A percentile compares a stretch with the other conserved stretches of the same genome.
Conservation (phyloP, 2,888 invertebrate genomes). For the Ceraclea dissimilis region DNA sequence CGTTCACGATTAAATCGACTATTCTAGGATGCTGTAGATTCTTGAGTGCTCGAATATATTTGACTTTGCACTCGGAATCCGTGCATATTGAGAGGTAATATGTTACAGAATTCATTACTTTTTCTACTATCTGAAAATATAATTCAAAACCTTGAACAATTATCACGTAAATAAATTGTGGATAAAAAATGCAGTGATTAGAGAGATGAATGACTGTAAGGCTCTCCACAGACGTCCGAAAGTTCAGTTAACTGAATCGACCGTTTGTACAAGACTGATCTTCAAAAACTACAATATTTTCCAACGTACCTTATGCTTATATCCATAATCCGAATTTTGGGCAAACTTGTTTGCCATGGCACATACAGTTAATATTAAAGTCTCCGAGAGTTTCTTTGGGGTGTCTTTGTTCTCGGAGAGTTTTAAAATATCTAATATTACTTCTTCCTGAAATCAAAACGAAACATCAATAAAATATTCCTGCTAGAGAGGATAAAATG, state of each 20-base stretch:
- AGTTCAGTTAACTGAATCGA: too few species aligned
- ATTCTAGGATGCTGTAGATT: constrained; percentile 58
- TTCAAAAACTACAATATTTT: too few species aligned
- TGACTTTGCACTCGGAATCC: constrained; percentile 49
- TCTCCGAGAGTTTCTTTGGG: constrained; percentile 57
- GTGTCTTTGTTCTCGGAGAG: constrained; percentile 41
- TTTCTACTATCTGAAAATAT: constrained; percentile 32
- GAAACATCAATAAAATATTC: background rate
- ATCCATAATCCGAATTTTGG: constrained; percentile 28
- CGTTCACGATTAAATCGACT: constrained; percentile 51
- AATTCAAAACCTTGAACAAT: too few species aligned
- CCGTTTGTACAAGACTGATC: too few species aligned
- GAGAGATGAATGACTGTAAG: too few species aligned
- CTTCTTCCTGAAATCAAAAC: constrained; percentile 31
- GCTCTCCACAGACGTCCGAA: too few species aligned
- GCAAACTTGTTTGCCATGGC: constrained; percentile 49
- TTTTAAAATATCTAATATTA: constrained; percentile 43
- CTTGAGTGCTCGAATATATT: constrained; percentile 59
- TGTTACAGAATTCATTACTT: constrained; percentile 34
- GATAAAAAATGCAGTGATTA: too few species aligned
- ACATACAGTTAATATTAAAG: constrained; percentile 56
- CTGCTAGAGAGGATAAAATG: background rate
- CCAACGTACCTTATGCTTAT: constrained; percentile 30
- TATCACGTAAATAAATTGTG: too few species aligned
- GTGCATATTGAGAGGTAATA: constrained; percentile 40